Evolutionary conservation across 2,113 vertebrate genomes (phyloP), one percentile per base, ranked within the genome.

Genomic region (Rana temporaria): DNA sequence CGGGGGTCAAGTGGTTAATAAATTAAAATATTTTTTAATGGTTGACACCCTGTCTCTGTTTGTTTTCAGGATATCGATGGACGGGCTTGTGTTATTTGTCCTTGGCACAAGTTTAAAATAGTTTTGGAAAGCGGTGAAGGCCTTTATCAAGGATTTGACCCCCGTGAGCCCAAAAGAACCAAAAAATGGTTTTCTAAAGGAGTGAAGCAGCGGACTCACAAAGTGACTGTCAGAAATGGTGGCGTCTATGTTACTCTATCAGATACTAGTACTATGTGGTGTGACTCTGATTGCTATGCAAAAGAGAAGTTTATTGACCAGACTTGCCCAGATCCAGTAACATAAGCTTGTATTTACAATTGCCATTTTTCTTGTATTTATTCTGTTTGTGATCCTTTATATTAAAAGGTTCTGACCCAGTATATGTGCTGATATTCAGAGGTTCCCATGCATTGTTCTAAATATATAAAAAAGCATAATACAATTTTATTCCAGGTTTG

Each of bases 41-140:
- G 14, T 48, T 48, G 42, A 48, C 42, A 48, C 42, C 11, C 9
- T 48, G 42, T 24, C 0, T 48, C 34, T 66, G 84, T 55, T 82
- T 86, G 84, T 59, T 53, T 80, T 4, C 87, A 98, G 97, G 96
- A 98, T 84, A 90, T 96, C 3, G 80, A 91, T 81, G 93, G 94
- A 86, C 95, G 92, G 84, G 74, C 94, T 0, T 99, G 98, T 84
- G 94, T 99, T 87, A 87, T 96, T 89, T 99, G 97, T 84, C 97
- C 97, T 14, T 97, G 95, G 87, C 97, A 99, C 91, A 97, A 97
- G 84, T 98, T 92, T 87, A 96, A 93, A 93, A 97, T 99, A 85
- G 90, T 92, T 78, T 85, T 99, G 85, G 90, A 92, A 67, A 88
- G 94, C 62, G 98, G 97, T 78, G 97, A 98, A 90, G 92, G 96